Evolutionary conservation across 2,888 invertebrate genomes (phyloP).

Genomic region (Agrochola litura): DNA sequence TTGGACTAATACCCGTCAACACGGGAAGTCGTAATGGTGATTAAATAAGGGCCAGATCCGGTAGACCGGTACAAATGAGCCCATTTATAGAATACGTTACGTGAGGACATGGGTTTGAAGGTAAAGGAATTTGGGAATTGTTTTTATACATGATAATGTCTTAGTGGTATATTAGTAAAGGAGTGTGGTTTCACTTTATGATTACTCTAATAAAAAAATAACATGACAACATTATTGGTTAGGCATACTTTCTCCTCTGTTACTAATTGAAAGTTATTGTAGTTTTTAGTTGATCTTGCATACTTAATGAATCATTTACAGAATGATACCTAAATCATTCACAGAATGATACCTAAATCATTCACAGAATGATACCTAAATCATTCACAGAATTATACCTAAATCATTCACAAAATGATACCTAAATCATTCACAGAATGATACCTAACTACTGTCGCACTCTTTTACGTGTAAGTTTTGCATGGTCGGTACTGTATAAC

Average conservation of each 20-base stretch:
- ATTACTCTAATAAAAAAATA: background rate
- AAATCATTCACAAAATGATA: background rate
- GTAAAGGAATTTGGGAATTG: slow-evolving; percentile 14
- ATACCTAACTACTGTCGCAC: background rate
- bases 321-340: background rate
- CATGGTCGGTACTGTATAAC: background rate
- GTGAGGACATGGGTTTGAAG: slow-evolving; percentile 6
- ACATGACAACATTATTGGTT: background rate
- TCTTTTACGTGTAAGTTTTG: background rate
- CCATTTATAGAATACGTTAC: slow-evolving; percentile 56
- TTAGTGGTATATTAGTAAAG: background rate
- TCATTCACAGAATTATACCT: no score
- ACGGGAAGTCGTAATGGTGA: slow-evolving; percentile 73
- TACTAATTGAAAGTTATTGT: background rate
- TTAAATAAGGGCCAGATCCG: slow-evolving; percentile 71
- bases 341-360: background rate
- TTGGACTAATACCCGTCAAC: slow-evolving; percentile 73
- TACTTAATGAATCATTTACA: background rate
- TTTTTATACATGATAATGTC: slow-evolving; percentile 2
- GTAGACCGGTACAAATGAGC: slow-evolving; percentile 58
- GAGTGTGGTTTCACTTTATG: background rate
- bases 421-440: background rate
- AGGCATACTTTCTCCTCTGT: background rate
- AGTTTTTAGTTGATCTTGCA: background rate
- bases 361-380: background rate